Conservation (phyloP, 2,113 vertebrate genomes). For the Ameiurus melas region DNA sequence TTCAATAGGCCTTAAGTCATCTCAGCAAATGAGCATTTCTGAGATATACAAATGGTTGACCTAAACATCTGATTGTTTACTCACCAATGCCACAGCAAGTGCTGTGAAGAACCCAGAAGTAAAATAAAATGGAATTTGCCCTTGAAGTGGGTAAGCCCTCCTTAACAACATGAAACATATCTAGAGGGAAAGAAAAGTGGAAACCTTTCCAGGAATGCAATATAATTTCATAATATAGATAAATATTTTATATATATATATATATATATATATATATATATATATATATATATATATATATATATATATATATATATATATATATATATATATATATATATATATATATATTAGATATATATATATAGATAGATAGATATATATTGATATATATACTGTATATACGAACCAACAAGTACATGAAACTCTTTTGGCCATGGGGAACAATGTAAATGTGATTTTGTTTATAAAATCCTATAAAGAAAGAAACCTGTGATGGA, state of each 20-base stretch:
- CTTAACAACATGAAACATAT: constrained; percentile 31
- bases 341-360: too few species aligned
- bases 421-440: constrained; percentile 3
- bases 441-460: background rate
- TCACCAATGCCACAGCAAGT: constrained; percentile 6
- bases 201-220: constrained; percentile 14
- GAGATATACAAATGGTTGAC: background rate
- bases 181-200: constrained; percentile 8
- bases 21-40: background rate
- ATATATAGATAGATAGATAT: background rate
- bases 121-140: constrained; percentile 36
- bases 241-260: too few species aligned
- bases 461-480: background rate
- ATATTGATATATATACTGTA: background rate
- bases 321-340: too few species aligned
- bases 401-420: background rate
- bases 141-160: constrained; percentile 26
- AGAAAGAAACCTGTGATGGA: constrained; percentile 15
- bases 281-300: too few species aligned
- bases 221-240: background rate
- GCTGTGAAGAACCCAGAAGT: constrained; percentile 44
- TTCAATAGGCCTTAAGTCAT: background rate
- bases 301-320: too few species aligned
- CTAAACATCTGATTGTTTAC: constrained; percentile 1
- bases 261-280: too few species aligned